Base-by-base conservation (phyloP, 2,113 vertebrate genomes). In the Garra rufa region DNA sequence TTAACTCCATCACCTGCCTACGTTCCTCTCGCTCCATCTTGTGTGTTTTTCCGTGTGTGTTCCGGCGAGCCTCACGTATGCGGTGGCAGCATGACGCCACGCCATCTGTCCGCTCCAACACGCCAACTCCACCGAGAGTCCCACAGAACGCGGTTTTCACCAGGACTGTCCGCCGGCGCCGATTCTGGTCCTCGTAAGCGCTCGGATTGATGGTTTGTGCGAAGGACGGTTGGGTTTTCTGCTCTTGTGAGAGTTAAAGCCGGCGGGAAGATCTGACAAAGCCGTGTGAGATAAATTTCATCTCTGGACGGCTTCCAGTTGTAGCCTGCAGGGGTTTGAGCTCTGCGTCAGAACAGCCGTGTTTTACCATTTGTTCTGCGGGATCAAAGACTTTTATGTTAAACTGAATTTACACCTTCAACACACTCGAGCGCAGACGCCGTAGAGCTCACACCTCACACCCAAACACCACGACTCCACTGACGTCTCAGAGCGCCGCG, bases 231-330 rank as follows among this genome's bases (percentile, higher is more conserved):
- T 28, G 46, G 15, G 48, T 48, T 28, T 74, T 48, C 70, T 26
- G 43, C 24, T 10, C 9, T 26, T 30, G 46, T 19, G 73, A 76
- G 38, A 48, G 71, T 8, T 8, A 46, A 1, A 9, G 5, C 21
- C 21, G 9, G 10, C 55, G 9, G 57, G 14, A 30, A 7, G 61
- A 65, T 65, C 61, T 65, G 6, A 28, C 24, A 24, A 59, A 38
- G 15, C 55, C 2, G 10, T 4, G 26, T 8, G 10, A 46, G 52
- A 46, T 69, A 76, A 55, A 46, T 76, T 26, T 85, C 48, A 67
- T 38, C 52, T 73, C 75, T 85, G 78, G 78, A 55, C 4, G 17
- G 28, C 17, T 70, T 69, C 50, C 46, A 67, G 71, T 34, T 34
- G 26, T 17, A 8, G 17, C 67, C 81, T 38, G 19, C 52, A 21